Evolutionary conservation across 2,888 invertebrate species (phyloP).

Genomic region (Listrodromus nycthemerus): DNA sequence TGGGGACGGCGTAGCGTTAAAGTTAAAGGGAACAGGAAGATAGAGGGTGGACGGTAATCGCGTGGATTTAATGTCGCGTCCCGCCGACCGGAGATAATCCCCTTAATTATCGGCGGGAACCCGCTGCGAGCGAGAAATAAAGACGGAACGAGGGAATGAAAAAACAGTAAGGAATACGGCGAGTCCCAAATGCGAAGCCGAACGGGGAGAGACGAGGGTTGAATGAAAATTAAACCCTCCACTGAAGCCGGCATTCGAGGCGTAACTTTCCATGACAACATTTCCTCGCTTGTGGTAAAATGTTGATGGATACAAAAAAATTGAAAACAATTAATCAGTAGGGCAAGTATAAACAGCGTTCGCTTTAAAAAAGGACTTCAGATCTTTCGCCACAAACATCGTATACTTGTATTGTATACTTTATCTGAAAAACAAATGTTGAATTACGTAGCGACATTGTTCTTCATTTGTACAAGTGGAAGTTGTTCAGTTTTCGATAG

Average conservation of each 20-base stretch:
- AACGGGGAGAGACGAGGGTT: not conserved
- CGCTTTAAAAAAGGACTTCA: not conserved
- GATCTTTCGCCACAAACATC: too few species aligned
- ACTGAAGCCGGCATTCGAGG: too few species aligned
- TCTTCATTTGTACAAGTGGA: too few species aligned
- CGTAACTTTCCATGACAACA: not conserved
- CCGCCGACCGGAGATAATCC: constrained; percentile 35
- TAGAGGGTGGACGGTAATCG: not conserved
- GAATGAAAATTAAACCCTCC: not conserved
- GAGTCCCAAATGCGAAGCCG: not conserved
- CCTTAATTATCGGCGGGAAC: constrained; percentile 26
- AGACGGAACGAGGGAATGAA: not conserved
- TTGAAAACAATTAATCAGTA: not conserved
- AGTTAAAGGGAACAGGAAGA: not conserved
- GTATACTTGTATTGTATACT: too few species aligned
- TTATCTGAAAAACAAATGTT: too few species aligned
- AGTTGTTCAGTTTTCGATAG: too few species aligned
- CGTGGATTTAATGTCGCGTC: constrained; percentile 12
- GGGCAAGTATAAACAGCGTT: not conserved
- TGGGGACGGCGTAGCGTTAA: not conserved
- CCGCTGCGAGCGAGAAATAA: constrained; percentile 1
- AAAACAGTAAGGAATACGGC: not conserved
- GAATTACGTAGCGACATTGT: too few species aligned
- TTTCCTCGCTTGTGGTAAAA: not conserved
- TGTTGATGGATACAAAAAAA: not conserved